Percentiles rank a stretch among this genome's conserved stretches.
Evolutionary conservation across 2,888 invertebrate genomes (phyloP).

Genomic region (Augiades crinisus): DNA sequence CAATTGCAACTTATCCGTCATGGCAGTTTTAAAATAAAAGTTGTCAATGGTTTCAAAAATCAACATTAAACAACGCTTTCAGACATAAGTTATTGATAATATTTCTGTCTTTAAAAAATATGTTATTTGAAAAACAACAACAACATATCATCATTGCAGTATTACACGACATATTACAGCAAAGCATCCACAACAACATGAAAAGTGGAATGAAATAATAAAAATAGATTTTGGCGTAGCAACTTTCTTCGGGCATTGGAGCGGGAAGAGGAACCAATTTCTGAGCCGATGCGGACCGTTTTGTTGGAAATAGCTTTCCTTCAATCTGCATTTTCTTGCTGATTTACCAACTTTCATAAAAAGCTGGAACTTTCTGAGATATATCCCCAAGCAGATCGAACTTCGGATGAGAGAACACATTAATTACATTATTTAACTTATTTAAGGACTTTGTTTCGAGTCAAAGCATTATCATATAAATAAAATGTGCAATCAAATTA

Average conservation of each 20-base stretch:
- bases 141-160: not conserved
- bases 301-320: slow-evolving; percentile 81
- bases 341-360: slow-evolving; percentile 79
- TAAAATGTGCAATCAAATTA: too few species aligned
- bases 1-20: too few species aligned
- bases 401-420: slow-evolving; percentile 55
- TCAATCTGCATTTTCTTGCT: slow-evolving; percentile 82
- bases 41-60: too few species aligned
- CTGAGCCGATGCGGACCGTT: slow-evolving; percentile 77
- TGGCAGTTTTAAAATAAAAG: too few species aligned
- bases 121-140: not conserved
- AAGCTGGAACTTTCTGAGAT: slow-evolving; percentile 54
- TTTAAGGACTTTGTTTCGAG: too few species aligned
- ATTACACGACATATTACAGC: slow-evolving; percentile 39
- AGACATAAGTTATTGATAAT: too few species aligned
- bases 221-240: slow-evolving; percentile 73
- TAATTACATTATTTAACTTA: slow-evolving; percentile 42
- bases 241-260: slow-evolving; percentile 72
- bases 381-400: slow-evolving; percentile 49
- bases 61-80: too few species aligned
- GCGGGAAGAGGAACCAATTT: slow-evolving; percentile 77
- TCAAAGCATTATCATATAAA: too few species aligned
- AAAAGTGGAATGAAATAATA: slow-evolving; percentile 67
- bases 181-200: slow-evolving; percentile 61
- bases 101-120: too few species aligned